A percentile compares a stretch with the other conserved stretches of the same genome.
Conservation (phyloP, 2,797 vertebrate genomes). For the Dromococcyx pavoninus region DNA sequence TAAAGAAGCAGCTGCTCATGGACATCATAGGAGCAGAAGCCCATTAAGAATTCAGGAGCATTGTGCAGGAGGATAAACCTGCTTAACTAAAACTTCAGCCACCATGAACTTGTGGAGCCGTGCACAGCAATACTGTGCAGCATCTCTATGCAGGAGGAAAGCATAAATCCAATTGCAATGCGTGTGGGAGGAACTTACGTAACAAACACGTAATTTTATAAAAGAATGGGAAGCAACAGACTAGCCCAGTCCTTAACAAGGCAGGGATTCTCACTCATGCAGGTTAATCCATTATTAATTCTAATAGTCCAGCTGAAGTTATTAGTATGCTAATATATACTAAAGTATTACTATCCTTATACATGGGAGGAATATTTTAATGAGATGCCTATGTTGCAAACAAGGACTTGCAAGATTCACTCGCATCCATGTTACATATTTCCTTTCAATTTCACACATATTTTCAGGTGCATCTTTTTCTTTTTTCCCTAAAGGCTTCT, state of each 20-base stretch:
- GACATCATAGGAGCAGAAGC: not conserved
- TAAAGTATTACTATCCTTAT: constrained; percentile 21
- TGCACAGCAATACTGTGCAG: not conserved
- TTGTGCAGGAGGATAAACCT: not conserved
- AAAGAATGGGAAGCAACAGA: not conserved
- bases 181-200: not conserved
- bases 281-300: constrained; percentile 26
- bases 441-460: not conserved
- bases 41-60: not conserved
- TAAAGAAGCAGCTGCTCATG: not conserved
- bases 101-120: not conserved
- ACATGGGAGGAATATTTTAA: not conserved
- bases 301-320: constrained; percentile 28
- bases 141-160: not conserved
- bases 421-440: not conserved
- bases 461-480: not conserved
- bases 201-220: not conserved
- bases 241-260: not conserved
- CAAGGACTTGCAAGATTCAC: not conserved
- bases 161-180: not conserved
- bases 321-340: constrained; percentile 46
- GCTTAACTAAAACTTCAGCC: not conserved
- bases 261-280: not conserved
- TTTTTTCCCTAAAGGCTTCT: not conserved
- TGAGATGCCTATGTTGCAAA: not conserved